Percentiles rank a stretch among this genome's conserved stretches.
Conservation (phyloP, 2,888 invertebrate genomes). For the Epinotia nisella region DNA sequence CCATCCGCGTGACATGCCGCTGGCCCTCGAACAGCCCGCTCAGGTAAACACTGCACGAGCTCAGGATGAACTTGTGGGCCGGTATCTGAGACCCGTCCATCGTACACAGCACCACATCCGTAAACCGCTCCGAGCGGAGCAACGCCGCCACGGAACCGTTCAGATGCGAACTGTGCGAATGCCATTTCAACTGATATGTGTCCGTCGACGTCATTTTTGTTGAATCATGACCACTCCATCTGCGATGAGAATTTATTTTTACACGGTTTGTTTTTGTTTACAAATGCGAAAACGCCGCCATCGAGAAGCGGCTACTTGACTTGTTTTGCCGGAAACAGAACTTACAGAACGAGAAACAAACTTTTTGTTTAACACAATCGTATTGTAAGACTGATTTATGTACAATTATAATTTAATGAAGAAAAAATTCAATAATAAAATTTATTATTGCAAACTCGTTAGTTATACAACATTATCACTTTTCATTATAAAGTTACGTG, state of each 20-base stretch:
- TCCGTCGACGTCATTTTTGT: conserved; percentile 85
- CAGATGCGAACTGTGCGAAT: conserved; percentile 92
- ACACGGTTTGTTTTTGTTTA: conserved; percentile 41
- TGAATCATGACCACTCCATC: conserved; percentile 51
- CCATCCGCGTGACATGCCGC: conserved; percentile 75
- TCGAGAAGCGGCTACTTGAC: conserved; percentile 20
- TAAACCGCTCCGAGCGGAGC: conserved; percentile 91
- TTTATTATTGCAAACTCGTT: neutral
- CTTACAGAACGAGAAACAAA: conserved; percentile 7
- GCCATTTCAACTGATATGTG: conserved; percentile 95
- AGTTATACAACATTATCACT: neutral
- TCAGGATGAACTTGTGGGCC: conserved; percentile 93
- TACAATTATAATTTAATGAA: neutral
- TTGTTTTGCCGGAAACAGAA: conserved; percentile 30
- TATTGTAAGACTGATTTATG: neutral
- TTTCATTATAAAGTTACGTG: neutral
- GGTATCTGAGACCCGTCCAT: conserved; percentile 92
- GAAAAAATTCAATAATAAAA: neutral
- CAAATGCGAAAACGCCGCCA: conserved; percentile 43
- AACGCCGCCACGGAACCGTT: conserved; percentile 92
- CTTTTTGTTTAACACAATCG: neutral
- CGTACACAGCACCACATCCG: conserved; percentile 92
- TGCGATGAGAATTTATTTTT: conserved; percentile 49
- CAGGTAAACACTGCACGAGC: conserved; percentile 89
- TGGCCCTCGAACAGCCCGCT: conserved; percentile 78